Evolutionary conservation across 2,113 vertebrate species (phyloP), one percentile per base, ranked within the genome.

Genomic region (Pangasianodon gigas): DNA sequence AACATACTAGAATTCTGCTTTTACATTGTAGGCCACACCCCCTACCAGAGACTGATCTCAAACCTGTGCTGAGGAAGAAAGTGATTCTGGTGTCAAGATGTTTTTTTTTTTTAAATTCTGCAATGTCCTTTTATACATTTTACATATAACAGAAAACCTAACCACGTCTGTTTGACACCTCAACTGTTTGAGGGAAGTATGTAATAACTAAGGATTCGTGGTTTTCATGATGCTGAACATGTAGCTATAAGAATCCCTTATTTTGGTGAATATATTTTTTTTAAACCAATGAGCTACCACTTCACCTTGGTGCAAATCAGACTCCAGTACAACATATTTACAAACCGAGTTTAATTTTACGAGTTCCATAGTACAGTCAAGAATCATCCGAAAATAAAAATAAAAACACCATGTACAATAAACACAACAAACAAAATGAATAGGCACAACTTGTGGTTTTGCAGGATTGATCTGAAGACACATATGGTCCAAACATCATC

Each of bases 341-440:
- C 94, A 96, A 94, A 95, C 94, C 92, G 90, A 90, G 92, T 93
- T 93, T 90, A 91, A 88, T 87, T 89, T 21, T 60, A 83, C 75
- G 77, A 86, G 79, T 91, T 88, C 87, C 89, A 92, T 91, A 91
- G 69, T 91, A 90, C 90, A 84, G 85, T 77, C 60, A 80, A 86
- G 87, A 37, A 91, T 88, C 83, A 91, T 90, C 87, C 37, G 71
- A 88, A 88, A 86, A 88, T 60, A 90, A 84, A 88, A 84, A 60
- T 74, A 89, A 89, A 88, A 90, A 87, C 88, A 90, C 51, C 65
- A 77, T 91, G 37, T 91, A 91, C 90, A 93, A 60, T 91, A 74
- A 92, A 90, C 88, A 91, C 90, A 91, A 91, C 84, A 67, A 80
- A 90, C 54, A 88, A 89, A 84, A 85, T 67, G 65, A 92, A 93